Conservation (phyloP, 1,140 invertebrate species). For the Solenopsis fugax region DNA sequence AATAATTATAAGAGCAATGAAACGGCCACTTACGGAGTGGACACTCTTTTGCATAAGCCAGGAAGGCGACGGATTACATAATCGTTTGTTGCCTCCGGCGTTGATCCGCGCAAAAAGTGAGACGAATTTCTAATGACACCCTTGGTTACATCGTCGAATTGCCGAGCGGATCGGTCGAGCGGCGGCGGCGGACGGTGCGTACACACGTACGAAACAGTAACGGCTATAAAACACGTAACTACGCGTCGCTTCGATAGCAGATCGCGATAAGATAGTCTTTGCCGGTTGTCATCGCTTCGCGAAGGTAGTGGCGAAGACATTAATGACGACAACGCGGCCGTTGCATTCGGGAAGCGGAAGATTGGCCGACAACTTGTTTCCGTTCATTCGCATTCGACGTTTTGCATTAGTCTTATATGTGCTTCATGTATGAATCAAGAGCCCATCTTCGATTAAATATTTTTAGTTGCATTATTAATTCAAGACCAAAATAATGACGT, state of each 20-base stretch:
- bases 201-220: conserved; percentile 9
- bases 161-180: conserved; percentile 29
- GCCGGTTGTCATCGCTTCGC: conserved; percentile 67
- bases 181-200: neutral
- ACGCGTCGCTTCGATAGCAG: conserved; percentile 59
- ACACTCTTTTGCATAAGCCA: conserved; percentile 46
- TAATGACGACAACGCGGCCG: neutral
- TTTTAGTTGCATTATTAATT: neutral
- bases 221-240: conserved; percentile 59
- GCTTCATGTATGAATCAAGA: neutral
- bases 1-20: conserved; percentile 67
- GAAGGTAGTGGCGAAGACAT: conserved; percentile 3
- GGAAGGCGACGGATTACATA: conserved; percentile 32
- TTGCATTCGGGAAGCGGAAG: neutral
- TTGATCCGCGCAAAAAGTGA: conserved; percentile 63
- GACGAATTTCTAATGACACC: conserved; percentile 69
- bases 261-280: conserved; percentile 70
- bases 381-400: neutral
- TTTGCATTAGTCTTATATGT: neutral
- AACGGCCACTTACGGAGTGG: conserved; percentile 4
- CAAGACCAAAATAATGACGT: neutral
- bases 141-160: conserved; percentile 25
- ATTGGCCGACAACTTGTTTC: conserved; percentile 20
- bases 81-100: conserved; percentile 46
- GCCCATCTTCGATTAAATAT: neutral